These are phyloP conservation scores for Plutomurus gul DNA, from an alignment of 1,140 invertebrate genomes.

Conservation along the genomic window DNA sequence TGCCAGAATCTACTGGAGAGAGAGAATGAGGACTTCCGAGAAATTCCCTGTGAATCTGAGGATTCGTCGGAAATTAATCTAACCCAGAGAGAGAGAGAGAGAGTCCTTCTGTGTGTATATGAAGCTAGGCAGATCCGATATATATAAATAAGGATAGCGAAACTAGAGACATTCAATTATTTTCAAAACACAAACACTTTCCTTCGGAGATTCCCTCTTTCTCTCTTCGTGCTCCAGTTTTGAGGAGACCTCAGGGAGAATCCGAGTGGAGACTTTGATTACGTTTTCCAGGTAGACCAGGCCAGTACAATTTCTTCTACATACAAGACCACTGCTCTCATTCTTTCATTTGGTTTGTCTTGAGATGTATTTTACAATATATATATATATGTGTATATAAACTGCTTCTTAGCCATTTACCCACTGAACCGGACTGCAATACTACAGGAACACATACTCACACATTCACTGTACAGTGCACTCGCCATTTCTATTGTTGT, in stretches of 20 bases:
- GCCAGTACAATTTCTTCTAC: no score
- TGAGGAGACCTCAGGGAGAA: slow-evolving; percentile 15
- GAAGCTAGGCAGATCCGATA: not conserved
- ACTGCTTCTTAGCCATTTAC: no score
- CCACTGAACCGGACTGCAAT: no score
- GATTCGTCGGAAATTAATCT: slow-evolving; percentile 12
- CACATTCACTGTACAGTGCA: no score
- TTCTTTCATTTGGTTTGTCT: no score
- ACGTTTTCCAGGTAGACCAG: slow-evolving; percentile 2
- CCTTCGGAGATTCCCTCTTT: not conserved
- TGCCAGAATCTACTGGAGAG: slow-evolving; percentile 11
- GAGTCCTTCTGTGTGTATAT: no score
- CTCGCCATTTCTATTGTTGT: no score
- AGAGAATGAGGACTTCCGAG: slow-evolving; percentile 15
- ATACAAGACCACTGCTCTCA: no score
- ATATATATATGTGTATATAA: no score
- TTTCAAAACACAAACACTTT: slow-evolving; percentile 27
- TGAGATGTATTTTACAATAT: no score
- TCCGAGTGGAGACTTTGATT: not conserved
- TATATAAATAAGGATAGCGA: slow-evolving; percentile 15
- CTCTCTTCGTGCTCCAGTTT: not conserved
- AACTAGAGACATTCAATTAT: slow-evolving; percentile 24
- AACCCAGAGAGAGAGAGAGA: slow-evolving; percentile 7
- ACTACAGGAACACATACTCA: no score
- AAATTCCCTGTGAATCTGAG: slow-evolving; percentile 5